These are phyloP conservation scores for Pelodiscus sinensis DNA, from an alignment of 2,113 vertebrate genomes.

Conservation along the genomic window DNA sequence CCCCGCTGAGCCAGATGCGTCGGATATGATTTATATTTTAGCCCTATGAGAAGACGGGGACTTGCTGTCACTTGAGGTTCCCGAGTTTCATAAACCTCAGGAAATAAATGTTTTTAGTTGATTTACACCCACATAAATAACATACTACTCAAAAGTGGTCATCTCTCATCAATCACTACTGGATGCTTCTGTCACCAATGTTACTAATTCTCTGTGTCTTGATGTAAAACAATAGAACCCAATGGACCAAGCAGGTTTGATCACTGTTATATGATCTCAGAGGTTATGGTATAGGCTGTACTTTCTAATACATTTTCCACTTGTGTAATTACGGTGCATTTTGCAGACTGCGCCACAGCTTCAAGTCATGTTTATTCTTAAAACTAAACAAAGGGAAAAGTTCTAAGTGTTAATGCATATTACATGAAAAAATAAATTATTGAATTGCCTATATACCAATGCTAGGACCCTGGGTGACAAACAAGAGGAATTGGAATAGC, in stretches of 20 bases:
- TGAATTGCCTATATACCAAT: neutral
- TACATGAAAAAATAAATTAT: neutral
- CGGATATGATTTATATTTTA: slow-evolving; percentile 80
- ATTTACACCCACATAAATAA: neutral
- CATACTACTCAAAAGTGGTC: neutral
- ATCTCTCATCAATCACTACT: neutral
- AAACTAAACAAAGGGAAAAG: slow-evolving; percentile 54
- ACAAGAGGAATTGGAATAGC: neutral
- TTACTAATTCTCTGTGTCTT: neutral
- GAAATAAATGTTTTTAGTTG: slow-evolving; percentile 8
- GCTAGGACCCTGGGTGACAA: neutral
- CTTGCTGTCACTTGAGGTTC: slow-evolving; percentile 62
- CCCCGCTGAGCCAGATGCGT: slow-evolving; percentile 75
- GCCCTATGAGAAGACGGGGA: slow-evolving; percentile 51
- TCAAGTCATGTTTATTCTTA: slow-evolving; percentile 56
- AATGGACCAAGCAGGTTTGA: neutral
- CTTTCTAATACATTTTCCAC: slow-evolving; percentile 49
- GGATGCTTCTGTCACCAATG: neutral
- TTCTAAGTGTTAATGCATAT: slow-evolving; percentile 46
- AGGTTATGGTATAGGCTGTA: slow-evolving; percentile 41
- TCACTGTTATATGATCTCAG: slow-evolving; percentile 20
- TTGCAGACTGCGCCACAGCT: slow-evolving; percentile 41
- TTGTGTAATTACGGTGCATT: slow-evolving; percentile 51
- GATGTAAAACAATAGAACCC: neutral
- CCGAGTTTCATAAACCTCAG: neutral